A percentile compares a stretch with the other conserved stretches of the same genome.
phyloP scores from a whole-genome alignment of 2,888 invertebrate genomes.

The Aphelenchoides bicaudatus region DNA sequence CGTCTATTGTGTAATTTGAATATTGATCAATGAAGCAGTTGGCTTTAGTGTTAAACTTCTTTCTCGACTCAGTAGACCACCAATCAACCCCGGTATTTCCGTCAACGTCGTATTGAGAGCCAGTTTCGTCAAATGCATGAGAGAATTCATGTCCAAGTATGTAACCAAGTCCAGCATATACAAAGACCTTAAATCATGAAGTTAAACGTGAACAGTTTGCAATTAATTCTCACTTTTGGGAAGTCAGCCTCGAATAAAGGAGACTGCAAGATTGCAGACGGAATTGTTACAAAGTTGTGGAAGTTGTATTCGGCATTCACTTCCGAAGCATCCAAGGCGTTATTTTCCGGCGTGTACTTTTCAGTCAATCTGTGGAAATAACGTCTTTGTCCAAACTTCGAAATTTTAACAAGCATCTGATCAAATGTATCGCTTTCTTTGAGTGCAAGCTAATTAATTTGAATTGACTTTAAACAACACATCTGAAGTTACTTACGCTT shows the following conservation, averaged over 20 bases:
- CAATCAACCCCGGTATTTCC: slow-evolving; percentile 91
- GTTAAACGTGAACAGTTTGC: background rate
- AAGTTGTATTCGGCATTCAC: slow-evolving; percentile 5
- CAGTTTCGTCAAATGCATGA: slow-evolving; percentile 66
- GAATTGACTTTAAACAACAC: too few relatives aligned
- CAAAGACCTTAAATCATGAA: slow-evolving; percentile 66
- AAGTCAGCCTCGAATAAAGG: slow-evolving; percentile 86
- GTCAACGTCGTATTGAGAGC: slow-evolving; percentile 86
- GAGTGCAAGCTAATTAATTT: too few relatives aligned
- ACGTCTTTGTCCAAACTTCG: too few relatives aligned
- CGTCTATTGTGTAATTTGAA: slow-evolving; percentile 69
- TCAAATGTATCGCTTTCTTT: too few relatives aligned
- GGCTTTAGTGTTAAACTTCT: slow-evolving; percentile 78
- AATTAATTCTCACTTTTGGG: slow-evolving; percentile 70
- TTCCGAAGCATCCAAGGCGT: background rate
- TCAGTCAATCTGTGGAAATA: too few relatives aligned
- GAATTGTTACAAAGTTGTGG: slow-evolving; percentile 72
- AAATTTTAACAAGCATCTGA: too few relatives aligned
- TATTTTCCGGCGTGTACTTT: too few relatives aligned
- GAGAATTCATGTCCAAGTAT: slow-evolving; percentile 61
- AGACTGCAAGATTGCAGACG: slow-evolving; percentile 88
- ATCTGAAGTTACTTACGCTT: too few relatives aligned
- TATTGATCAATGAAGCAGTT: slow-evolving; percentile 88
- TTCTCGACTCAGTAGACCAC: slow-evolving; percentile 92
- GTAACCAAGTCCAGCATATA: slow-evolving; percentile 65